phyloP scores from a whole-genome alignment of 2,888 invertebrate genomes.

The Lathronympha strigana region DNA sequence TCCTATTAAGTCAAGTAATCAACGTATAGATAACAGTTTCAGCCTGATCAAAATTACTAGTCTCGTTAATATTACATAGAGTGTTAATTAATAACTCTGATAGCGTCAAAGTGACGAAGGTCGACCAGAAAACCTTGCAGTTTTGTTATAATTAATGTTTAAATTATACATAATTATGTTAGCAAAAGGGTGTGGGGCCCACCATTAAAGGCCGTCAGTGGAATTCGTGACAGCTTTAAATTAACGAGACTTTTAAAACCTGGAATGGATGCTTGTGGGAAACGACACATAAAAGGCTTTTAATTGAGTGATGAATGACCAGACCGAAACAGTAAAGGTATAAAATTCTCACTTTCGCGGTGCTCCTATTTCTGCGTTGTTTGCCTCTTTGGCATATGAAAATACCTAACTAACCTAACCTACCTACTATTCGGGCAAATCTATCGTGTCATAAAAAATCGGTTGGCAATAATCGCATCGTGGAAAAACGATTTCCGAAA shows the following conservation, averaged over 20 bases:
- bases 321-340: no score
- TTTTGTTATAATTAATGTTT: constrained; percentile 2
- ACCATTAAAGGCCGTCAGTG: neutral
- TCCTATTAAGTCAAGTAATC: neutral
- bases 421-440: no score
- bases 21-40: neutral
- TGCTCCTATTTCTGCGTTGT: no score
- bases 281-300: neutral
- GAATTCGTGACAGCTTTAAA: neutral
- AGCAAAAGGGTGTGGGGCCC: neutral
- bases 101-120: constrained; percentile 31
- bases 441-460: no score
- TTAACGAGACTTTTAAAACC: neutral
- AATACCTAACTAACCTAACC: no score
- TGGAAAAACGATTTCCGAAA: no score
- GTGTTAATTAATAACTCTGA: constrained; percentile 19
- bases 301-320: neutral
- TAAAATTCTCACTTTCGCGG: no score
- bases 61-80: constrained; percentile 7
- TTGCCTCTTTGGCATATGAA: no score
- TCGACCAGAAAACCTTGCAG: constrained; percentile 15
- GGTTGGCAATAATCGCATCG: no score
- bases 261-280: neutral
- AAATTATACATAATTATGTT: constrained; percentile 15
- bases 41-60: neutral